Conservation (phyloP, 1,140 invertebrate genomes). For the Aphelinus certus region DNA sequence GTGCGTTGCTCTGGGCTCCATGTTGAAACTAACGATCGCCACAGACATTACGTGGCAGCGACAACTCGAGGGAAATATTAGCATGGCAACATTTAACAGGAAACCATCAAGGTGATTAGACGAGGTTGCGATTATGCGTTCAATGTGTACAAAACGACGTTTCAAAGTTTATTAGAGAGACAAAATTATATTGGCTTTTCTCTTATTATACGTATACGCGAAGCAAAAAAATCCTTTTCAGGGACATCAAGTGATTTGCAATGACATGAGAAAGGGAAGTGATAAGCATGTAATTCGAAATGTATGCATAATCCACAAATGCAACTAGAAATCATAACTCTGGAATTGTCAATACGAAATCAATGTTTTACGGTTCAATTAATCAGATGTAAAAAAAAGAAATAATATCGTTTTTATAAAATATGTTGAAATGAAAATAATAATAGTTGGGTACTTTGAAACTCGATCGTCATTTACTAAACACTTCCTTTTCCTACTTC, state of each 20-base stretch:
- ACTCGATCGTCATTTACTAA: too few relatives aligned
- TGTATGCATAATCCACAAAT: too few relatives aligned
- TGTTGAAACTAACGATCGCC: not conserved
- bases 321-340: too few relatives aligned
- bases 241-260: not conserved
- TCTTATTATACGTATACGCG: not conserved
- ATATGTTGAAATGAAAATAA: too few relatives aligned
- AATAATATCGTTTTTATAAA: too few relatives aligned
- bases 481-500: too few relatives aligned
- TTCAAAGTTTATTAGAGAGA: not conserved
- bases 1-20: not conserved
- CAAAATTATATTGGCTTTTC: too few relatives aligned
- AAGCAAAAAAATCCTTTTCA: not conserved
- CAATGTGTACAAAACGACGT: not conserved
- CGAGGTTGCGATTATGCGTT: not conserved
- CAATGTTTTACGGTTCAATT: too few relatives aligned
- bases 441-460: too few relatives aligned
- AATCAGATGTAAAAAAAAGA: too few relatives aligned
- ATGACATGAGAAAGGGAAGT: constrained; percentile 8
- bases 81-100: not conserved
- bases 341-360: too few relatives aligned
- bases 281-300: not conserved
- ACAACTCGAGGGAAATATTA: constrained; percentile 36
- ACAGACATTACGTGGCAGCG: constrained; percentile 10
- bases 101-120: not conserved